Evolutionary conservation across 2,797 vertebrate species (phyloP), one percentile per base, ranked within the genome.

Genomic region (Bradypodion ventrale): DNA sequence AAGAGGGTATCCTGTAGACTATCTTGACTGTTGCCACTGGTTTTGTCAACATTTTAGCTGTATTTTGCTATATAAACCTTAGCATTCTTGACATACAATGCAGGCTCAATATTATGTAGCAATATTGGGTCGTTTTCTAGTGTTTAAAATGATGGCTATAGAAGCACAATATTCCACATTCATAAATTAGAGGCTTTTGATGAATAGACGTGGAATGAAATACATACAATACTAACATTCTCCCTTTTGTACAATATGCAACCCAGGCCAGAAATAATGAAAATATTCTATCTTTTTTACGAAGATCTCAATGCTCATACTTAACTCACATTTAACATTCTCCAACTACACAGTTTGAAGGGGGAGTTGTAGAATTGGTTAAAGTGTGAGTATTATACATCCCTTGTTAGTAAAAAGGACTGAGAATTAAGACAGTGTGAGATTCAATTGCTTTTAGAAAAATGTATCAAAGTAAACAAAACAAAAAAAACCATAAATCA

Each of bases 261-360:
- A 90, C 92, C 70, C 13, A 62, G 12, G 40, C 87, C 85, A 91
- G 90, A 85, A 78, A 87, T 80, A 94, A 93, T 78, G 75, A 91
- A 89, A 92, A 93, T 91, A 92, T 93, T n/a, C 93, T 74, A 90
- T 74, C 85, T 70, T 90, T 89, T 77, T 49, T 74, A 16, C 88
- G 89, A 83, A 85, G 59, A 74, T n/a, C 81, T 91, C 87, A 93
- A 68, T 87, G 82, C 84, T 89, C 59, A 72, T 87, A 82, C 78
- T 82, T 59, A 85, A 89, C 88, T 92, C 88, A 92, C 65, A 85
- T 85, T 90, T 91, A 91, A 89, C 68, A 87, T 60, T 16, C 73
- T 62, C 15, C 13, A 19, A 21, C 16, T 76, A 13, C 8, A 49
- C 8, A 49, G 81, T 46, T 91, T 85, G 80, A 93, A 89, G 80